Evolutionary conservation across 2,113 vertebrate species (phyloP).

Genomic region (Microtus richardsoni): DNA sequence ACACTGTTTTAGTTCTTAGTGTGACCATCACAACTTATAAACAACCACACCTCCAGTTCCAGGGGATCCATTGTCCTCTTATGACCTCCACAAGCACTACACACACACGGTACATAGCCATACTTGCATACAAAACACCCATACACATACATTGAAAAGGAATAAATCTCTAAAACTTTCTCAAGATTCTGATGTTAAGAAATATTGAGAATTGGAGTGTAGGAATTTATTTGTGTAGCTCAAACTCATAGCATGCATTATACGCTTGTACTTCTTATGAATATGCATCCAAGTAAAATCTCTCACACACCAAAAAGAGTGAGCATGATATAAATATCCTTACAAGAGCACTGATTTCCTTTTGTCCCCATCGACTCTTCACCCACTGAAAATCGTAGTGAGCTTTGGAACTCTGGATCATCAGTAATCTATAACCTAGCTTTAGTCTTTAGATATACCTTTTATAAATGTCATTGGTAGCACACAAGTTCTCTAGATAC

Average conservation of each 20-base stretch:
- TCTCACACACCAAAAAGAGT: not conserved
- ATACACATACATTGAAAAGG: not conserved
- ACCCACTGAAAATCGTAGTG: not conserved
- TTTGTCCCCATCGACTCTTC: not conserved
- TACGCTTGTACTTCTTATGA: not conserved
- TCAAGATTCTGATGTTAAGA: not conserved
- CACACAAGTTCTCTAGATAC: not conserved
- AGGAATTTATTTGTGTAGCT: not conserved
- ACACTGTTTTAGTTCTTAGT: not conserved
- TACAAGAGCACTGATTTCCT: not conserved
- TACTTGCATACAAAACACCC: not conserved
- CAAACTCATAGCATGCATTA: not conserved
- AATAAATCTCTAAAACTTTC: not conserved
- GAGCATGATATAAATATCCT: not conserved
- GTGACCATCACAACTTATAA: not conserved
- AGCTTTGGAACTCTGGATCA: not conserved
- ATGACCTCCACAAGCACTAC: not conserved
- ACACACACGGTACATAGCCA: not conserved
- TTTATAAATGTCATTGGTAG: not conserved
- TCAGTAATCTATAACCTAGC: not conserved
- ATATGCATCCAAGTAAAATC: not conserved
- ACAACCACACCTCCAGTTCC: not conserved
- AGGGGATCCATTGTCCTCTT: not conserved
- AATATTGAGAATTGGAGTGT: constrained; percentile 27
- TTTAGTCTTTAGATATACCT: constrained; percentile 5